Base-by-base conservation (phyloP, 2,888 invertebrate genomes). In the Tinea trinotella region DNA sequence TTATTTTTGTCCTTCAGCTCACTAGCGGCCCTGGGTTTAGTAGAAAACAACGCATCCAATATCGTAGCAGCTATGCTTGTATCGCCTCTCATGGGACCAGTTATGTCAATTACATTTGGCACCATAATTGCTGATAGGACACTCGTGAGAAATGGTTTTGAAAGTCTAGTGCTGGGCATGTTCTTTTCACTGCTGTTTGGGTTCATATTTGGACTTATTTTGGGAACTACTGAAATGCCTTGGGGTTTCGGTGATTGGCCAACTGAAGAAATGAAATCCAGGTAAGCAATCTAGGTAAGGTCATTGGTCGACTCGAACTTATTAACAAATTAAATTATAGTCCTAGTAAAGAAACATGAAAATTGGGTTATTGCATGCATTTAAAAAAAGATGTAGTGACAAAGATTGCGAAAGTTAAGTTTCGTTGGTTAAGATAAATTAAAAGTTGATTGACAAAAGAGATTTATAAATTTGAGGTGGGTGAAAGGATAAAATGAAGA, bases 61-160 rank as follows among this genome's bases (percentile, higher is more conserved):
- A 91, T 95, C 59, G 91, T 91, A 17, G 92, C 92, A 19, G 92
- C 92, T 19, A 92, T 92, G 92, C 72, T 92, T 63, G 92, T 93
- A 0, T 92, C 92, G 1, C 92, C 92, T 0, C 82, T 93, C 9
- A 92, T 92, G 92, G 94, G 94, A 1, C 95, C 95, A 0, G 94
- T 95, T 10, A 92, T 95, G 90, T 94, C 94, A n/a, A 90, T 93
- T 59, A 93, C 94, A 54, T 95, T 95, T 70, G 95, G 94, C 5
- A 89, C 91, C 17, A 92, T 93, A 57, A 93, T 95, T 62, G 88
- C 92, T 19, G 94, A 94, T 69, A 77, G 88, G 61, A 87, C 89
- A 59, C 85, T 95, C 5, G 87, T 92, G 61, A 88, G 87, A 62
- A 88, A 91, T 56, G 95, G 95, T 1, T 85, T 94, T 35, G 89